These are phyloP conservation scores for Eugnorisma glareosa DNA, from an alignment of 2,888 invertebrate genomes.

Conservation along the genomic window DNA sequence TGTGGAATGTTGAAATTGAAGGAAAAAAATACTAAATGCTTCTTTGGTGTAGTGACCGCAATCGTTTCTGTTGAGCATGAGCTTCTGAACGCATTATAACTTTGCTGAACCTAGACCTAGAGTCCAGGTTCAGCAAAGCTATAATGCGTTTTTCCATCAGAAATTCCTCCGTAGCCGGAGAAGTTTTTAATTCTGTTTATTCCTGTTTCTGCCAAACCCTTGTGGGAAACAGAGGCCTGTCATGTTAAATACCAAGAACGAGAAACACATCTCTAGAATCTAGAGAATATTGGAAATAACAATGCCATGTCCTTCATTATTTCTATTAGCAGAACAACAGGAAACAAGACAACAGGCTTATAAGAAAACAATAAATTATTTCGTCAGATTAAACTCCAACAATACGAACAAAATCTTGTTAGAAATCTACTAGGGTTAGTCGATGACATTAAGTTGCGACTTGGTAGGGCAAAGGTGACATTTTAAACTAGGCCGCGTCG, in stretches of 20 bases:
- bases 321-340: neutral
- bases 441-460: constrained; percentile 27
- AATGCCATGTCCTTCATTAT: neutral
- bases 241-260: neutral
- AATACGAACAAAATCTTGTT: constrained; percentile 17
- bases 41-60: neutral
- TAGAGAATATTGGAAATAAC: neutral
- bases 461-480: constrained; percentile 38
- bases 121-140: neutral
- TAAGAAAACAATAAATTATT: neutral
- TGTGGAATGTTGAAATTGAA: neutral
- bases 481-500: constrained; percentile 53
- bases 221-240: neutral
- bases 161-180: neutral
- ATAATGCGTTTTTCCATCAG: neutral
- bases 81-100: too few species aligned
- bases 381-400: neutral
- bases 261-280: neutral
- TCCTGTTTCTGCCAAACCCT: neutral
- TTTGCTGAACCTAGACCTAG: too few species aligned
- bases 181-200: neutral
- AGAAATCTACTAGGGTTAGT: constrained; percentile 16
- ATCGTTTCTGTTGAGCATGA: neutral
- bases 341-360: neutral
- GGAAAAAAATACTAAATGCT: neutral